Evolutionary conservation across 2,113 vertebrate genomes (phyloP), one percentile per base, ranked within the genome.

Genomic region (Sula dactylatra): DNA sequence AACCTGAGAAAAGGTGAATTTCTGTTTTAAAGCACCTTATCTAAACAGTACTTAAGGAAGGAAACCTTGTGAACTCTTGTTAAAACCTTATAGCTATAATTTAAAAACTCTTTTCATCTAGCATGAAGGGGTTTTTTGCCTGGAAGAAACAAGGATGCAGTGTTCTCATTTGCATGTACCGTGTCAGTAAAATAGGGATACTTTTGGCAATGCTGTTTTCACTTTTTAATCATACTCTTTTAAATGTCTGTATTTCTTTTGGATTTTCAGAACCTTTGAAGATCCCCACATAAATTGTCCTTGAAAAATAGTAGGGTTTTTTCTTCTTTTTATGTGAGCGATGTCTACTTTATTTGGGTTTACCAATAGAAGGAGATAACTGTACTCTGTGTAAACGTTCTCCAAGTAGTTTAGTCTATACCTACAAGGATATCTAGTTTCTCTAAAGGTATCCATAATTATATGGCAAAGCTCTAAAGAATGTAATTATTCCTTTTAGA

Each of bases 21-120:
- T 95, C 81, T 95, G n/a, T 77, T 95, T 85, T 87, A 82, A 93
- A 85, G 38, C 14, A 44, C 78, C 86, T 82, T 82, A 87, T 94
- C 91, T 93, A 91, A 91, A 95, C 91, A 93, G 50, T 50, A 3
- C 12, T 87, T 69, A 79, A 91, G 93, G 84, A 94, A 91, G 81
- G 58, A 95, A 94, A 87, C 74, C 55, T 93, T 93, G 54, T 97
- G 95, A 95, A 94, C 89, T 90, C 87, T 47, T 89, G 66, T 91
- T 96, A 97, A 93, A 97, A 95, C 95, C 66, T 16, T 73, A 83
- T 64, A 91, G 82, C 86, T 94, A 3, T 93, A 95, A 94, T 97
- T 96, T 91, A 96, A 49, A 47, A 95, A 80, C 24, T 85, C 71
- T 93, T 95, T 97, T 97, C 89, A 96, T 96, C 94, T 95, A 80